Evolutionary conservation across 2,113 vertebrate genomes (phyloP), one percentile per base, ranked within the genome.

Genomic region (Centropus bengalensis): DNA sequence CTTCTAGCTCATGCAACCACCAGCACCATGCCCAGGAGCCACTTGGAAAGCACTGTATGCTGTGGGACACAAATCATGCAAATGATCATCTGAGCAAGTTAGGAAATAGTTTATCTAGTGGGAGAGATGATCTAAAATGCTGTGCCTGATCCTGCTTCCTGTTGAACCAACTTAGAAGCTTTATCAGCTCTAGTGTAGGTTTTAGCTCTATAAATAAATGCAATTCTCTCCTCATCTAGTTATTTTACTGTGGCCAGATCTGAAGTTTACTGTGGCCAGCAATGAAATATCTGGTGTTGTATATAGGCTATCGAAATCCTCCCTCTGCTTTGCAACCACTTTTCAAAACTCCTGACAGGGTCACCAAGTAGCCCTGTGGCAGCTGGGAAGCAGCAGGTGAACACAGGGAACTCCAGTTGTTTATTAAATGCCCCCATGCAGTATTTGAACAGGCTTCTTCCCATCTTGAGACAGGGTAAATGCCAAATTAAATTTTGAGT

Each of bases 301-400:
- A 12, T 12, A 18, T 9, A 4, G 16, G 44, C 58, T 17, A 13
- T 47, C 67, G 28, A 91, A 89, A 88, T 56, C 36, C 59, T 63
- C 9, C 1, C 44, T 67, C 23, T 1, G 3, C 23, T n/a, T 33
- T 21, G 40, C 71, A 64, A 38, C 51, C 20, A 5, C 77, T 47
- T 78, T 64, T 68, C 28, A 62, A 47, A 95, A 78, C 73, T 90
- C 84, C 89, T 70, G 67, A 27, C 73, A 82, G 93, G 82, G 77
- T 42, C 82, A 66, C 62, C 5, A 7, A 90, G 86, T 14, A 79
- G 79, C 89, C 94, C 81, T 32, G 52, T 14, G 69, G 88, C 67
- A 79, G 49, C 93, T 33, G 2, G 49, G 93, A 80, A 88, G 82
- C 80, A 96, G 86, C 75, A 88, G 71, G 80, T 87, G 80, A 94